Conservation (phyloP, 2,888 invertebrate species). For the Zaprionus obscuricornis region DNA sequence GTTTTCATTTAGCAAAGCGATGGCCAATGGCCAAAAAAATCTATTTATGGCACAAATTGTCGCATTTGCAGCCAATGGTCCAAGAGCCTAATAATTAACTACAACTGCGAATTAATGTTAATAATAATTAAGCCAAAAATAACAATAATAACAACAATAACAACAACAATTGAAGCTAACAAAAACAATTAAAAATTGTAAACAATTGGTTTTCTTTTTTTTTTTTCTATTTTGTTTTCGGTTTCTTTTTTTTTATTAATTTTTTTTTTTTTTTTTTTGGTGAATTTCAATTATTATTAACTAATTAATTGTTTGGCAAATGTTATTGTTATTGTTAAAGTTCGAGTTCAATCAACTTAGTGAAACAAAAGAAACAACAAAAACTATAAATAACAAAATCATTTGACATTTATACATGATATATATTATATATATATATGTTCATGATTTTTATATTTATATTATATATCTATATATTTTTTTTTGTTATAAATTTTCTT, state of each 20-base stretch:
- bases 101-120: slow-evolving; percentile 23
- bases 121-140: slow-evolving; percentile 31
- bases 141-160: neutral
- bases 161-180: neutral
- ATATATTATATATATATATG: neutral
- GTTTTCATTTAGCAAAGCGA: slow-evolving; percentile 19
- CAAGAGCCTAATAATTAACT: slow-evolving; percentile 45
- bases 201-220: too few species aligned
- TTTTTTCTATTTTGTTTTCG: too few species aligned
- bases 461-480: too few species aligned
- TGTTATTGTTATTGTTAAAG: slow-evolving; percentile 2
- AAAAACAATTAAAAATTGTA: neutral
- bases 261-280: neutral
- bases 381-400: neutral
- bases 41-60: slow-evolving; percentile 44
- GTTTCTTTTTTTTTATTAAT: too few species aligned
- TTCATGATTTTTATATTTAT: too few species aligned
- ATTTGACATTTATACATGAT: neutral
- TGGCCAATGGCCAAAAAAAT: slow-evolving; percentile 45
- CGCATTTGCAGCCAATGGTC: slow-evolving; percentile 44
- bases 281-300: slow-evolving; percentile 32
- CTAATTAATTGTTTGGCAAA: slow-evolving; percentile 21
- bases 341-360: slow-evolving; percentile 22
- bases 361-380: neutral
- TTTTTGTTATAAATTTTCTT: too few species aligned